A percentile compares a stretch with the other conserved stretches of the same genome.
phyloP scores from a whole-genome alignment of 2,113 vertebrate species.

The Bujurquina vittata region DNA sequence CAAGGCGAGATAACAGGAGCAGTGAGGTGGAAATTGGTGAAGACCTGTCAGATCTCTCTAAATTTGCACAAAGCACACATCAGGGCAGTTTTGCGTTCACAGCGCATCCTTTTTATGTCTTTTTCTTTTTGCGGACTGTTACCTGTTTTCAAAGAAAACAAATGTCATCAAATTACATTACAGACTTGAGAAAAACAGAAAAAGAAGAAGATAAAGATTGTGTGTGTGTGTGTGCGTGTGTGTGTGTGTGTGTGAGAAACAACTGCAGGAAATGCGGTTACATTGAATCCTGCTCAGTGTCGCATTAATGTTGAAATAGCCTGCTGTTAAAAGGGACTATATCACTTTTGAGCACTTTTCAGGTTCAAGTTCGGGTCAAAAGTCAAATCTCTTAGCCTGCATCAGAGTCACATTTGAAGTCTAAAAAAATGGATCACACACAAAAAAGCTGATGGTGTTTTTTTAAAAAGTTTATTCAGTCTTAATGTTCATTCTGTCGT shows the following conservation, averaged over 20 bases:
- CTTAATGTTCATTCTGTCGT: not conserved
- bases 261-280: not conserved
- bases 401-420: not conserved
- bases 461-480: not conserved
- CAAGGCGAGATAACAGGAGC: conserved; percentile 52
- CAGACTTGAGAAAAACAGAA: conserved; percentile 2
- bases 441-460: not conserved
- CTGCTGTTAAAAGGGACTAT: conserved; percentile 42
- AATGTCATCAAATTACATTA: conserved; percentile 43
- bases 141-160: conserved; percentile 53
- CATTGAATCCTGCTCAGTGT: conserved; percentile 1
- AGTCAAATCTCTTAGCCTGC: not conserved
- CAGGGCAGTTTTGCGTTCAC: conserved; percentile 44
- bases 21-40: conserved; percentile 53
- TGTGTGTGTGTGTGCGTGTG: not conserved
- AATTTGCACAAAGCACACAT: conserved; percentile 33
- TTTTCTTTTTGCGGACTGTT: not conserved
- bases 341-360: conserved; percentile 30
- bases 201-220: conserved; percentile 18
- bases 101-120: conserved; percentile 1
- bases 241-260: too few species aligned
- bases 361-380: conserved; percentile 23
- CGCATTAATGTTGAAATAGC: conserved; percentile 46
- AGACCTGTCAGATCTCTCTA: conserved; percentile 43
- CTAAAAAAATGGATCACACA: not conserved